A percentile compares a stretch with the other conserved stretches of the same genome.
Evolutionary conservation across 2,888 invertebrate species (phyloP).

Genomic region (Orthosia gracilis): DNA sequence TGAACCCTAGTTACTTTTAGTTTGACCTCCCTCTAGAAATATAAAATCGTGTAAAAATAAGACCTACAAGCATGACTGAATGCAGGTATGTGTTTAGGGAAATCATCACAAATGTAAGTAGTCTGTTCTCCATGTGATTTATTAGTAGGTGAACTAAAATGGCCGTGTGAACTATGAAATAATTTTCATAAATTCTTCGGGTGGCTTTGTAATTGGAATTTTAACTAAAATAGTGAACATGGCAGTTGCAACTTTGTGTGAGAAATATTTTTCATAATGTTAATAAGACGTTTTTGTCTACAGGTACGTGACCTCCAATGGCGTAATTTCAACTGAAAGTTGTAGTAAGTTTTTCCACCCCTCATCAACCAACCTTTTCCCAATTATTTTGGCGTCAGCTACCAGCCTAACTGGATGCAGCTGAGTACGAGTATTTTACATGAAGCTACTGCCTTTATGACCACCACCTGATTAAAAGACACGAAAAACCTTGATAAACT

Average conservation of each 20-base stretch:
- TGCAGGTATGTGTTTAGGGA: conserved; percentile 42
- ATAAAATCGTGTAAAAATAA: conserved; percentile 14
- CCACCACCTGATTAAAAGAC: too few species aligned
- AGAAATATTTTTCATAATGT: neutral
- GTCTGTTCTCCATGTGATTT: conserved; percentile 20
- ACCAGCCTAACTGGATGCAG: too few species aligned
- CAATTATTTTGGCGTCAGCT: too few species aligned
- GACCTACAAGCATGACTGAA: conserved; percentile 29
- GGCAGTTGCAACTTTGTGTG: neutral
- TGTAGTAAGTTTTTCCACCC: conserved; percentile 11
- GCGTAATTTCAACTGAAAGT: neutral
- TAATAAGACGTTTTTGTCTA: conserved; percentile 2
- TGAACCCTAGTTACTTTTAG: conserved; percentile 3
- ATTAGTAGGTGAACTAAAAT: conserved; percentile 10
- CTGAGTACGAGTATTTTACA: too few species aligned
- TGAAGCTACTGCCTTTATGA: too few species aligned
- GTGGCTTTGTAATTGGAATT: too few species aligned
- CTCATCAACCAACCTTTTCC: neutral
- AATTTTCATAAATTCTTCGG: conserved; percentile 17
- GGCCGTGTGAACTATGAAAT: conserved; percentile 9
- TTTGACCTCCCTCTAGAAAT: neutral
- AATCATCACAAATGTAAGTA: conserved; percentile 33
- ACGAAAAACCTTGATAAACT: too few species aligned
- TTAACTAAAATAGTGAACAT: neutral
- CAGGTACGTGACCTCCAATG: conserved; percentile 9